A percentile compares a stretch with the other conserved stretches of the same genome.
Conservation (phyloP, 2,113 vertebrate species). For the Philantomba maxwellii region DNA sequence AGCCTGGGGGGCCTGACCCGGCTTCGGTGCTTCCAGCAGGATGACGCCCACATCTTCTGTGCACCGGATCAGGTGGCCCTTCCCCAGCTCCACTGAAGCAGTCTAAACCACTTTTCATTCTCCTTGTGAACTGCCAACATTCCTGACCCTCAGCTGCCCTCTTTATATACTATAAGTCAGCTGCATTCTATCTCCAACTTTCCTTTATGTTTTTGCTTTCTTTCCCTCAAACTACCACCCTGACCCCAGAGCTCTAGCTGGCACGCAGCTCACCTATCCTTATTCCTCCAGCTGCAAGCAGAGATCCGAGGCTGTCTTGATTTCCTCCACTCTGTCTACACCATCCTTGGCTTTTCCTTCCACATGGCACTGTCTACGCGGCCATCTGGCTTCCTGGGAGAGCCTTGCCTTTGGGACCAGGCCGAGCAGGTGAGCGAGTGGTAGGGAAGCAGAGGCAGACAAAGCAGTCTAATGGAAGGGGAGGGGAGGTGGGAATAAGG, state of each 20-base stretch:
- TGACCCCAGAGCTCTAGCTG: not conserved
- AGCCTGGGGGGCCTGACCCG: constrained; percentile 87
- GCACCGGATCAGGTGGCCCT: constrained; percentile 85
- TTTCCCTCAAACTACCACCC: not conserved
- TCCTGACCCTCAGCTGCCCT: not conserved
- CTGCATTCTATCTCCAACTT: not conserved
- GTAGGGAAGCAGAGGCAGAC: not conserved
- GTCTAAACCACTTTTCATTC: not conserved
- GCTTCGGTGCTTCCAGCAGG: constrained; percentile 90
- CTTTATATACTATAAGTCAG: not conserved
- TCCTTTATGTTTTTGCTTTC: not conserved
- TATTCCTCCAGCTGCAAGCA: constrained; percentile 80
- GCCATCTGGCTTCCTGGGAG: constrained; percentile 86
- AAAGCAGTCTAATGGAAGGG: not conserved
- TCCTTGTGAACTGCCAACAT: not conserved
- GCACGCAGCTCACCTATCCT: not conserved
- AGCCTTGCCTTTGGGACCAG: constrained; percentile 85
- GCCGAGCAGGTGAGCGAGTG: constrained; percentile 86
- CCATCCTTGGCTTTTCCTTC: constrained; percentile 90
- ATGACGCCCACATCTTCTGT: constrained; percentile 94
- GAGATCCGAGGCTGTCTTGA: constrained; percentile 91
- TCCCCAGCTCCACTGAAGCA: not conserved
- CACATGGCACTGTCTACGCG: constrained; percentile 89
- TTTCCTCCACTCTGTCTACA: constrained; percentile 87
- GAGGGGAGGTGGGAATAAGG: not conserved